These are phyloP conservation scores for Cydia splendana DNA, from an alignment of 1,140 invertebrate genomes.

Conservation along the genomic window DNA sequence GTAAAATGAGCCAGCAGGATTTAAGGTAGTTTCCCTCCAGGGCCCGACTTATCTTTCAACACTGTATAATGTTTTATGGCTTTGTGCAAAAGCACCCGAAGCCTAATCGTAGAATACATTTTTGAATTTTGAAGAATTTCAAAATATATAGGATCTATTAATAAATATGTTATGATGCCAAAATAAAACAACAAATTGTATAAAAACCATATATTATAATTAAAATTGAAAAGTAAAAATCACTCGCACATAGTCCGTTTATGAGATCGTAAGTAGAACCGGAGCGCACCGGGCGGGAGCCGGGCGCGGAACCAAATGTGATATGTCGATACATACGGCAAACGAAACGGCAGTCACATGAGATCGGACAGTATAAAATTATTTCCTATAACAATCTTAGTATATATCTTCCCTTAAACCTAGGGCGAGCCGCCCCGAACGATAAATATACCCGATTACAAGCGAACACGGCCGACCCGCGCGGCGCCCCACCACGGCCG, in stretches of 20 bases:
- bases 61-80: too few relatives aligned
- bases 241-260: constrained; percentile 53
- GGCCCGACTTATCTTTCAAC: too few relatives aligned
- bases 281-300: background rate
- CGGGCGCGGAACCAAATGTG: constrained; percentile 35
- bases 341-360: constrained; percentile 32
- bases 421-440: constrained; percentile 51
- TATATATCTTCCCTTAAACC: constrained; percentile 49
- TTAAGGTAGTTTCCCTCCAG: too few relatives aligned
- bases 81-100: too few relatives aligned
- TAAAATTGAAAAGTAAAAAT: constrained; percentile 75
- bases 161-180: background rate
- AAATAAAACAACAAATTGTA: constrained; percentile 58
- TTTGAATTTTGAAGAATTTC: too few relatives aligned
- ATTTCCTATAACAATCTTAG: constrained; percentile 66
- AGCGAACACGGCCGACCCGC: constrained; percentile 38
- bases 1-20: too few relatives aligned
- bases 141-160: background rate
- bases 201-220: constrained; percentile 76
- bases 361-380: constrained; percentile 68
- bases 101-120: too few relatives aligned
- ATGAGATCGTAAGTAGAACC: constrained; percentile 40
- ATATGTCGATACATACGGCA: constrained; percentile 48
- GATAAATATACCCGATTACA: constrained; percentile 50
- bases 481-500: too few relatives aligned